Evolutionary conservation across 2,797 vertebrate species (phyloP), one percentile per base, ranked within the genome.

Genomic region (Esox masquinongy): DNA sequence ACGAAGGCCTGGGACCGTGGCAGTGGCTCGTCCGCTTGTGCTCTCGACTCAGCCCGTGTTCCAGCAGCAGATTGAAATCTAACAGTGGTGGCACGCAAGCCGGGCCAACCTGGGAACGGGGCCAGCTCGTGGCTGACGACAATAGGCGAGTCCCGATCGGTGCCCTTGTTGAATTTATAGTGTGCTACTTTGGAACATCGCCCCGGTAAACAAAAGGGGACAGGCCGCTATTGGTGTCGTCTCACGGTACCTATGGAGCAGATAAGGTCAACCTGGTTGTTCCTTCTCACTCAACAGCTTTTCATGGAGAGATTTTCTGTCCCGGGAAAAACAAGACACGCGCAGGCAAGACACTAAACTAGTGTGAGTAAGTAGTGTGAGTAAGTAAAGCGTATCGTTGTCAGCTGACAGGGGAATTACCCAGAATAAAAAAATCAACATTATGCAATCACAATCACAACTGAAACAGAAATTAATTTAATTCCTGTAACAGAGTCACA

Each of bases 41-140:
- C 77, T 78, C 34, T 72, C 86, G 79, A 88, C 76, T 82, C 73
- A 53, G 50, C 5, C 50, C 79, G 77, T 90, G 89, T 85, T 89
- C 87, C 86, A 29, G 24, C 83, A 75, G 29, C 75, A 85, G 88
- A 94, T 93, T 86, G 84, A 90, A 93, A 94, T 93, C 91, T 84
- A 90, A 90, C 88, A 88, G 81, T 74, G 81, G 84, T 90, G 86
- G 89, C 92, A 93, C 90, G 90, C 90, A 92, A 93, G 85, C 89
- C 4, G 64, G 85, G 84, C 9, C 85, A 79, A 61, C 76, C 86
- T 84, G 85, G 92, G 92, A 89, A 5, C 39, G 8, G 34, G 82
- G 90, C 93, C 91, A 92, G 78, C 79, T 50, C 47, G 16, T 12
- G 83, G 83, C 79, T 82, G 89, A 84, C 61, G 75, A 84, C 72